phyloP scores from a whole-genome alignment of 2,113 vertebrate species.

The Charadrius vociferus region DNA sequence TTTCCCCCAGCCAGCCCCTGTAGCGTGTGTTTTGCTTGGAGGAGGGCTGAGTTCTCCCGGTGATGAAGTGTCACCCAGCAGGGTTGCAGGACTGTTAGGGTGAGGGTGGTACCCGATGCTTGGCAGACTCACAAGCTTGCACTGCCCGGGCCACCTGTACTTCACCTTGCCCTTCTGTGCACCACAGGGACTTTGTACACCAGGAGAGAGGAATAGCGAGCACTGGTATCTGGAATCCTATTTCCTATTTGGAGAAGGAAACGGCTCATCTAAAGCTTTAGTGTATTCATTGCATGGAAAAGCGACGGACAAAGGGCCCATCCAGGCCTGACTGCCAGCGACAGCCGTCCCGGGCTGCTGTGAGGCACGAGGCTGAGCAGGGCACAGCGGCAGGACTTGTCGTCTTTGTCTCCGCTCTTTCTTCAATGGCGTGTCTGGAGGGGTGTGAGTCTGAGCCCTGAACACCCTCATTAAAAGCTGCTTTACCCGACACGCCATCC shows the following conservation, averaged over 20 bases:
- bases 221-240: not conserved
- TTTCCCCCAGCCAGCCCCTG: not conserved
- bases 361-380: not conserved
- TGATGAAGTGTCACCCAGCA: not conserved
- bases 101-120: not conserved
- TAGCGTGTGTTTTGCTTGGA: not conserved
- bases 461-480: constrained; percentile 58
- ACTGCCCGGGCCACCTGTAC: not conserved
- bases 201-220: not conserved
- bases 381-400: not conserved
- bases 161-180: not conserved
- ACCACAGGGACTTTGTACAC: fast-evolving
- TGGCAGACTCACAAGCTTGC: not conserved
- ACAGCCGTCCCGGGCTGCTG: not conserved
- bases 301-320: constrained; percentile 14
- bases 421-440: not conserved
- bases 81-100: not conserved
- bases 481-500: not conserved
- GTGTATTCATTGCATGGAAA: not conserved
- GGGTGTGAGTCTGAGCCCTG: not conserved
- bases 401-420: not conserved
- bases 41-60: not conserved
- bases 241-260: not conserved
- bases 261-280: not conserved
- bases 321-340: constrained; percentile 55